Evolutionary conservation across 2,797 vertebrate species (phyloP), one percentile per base, ranked within the genome.

Genomic region (Hybognathus amarus): DNA sequence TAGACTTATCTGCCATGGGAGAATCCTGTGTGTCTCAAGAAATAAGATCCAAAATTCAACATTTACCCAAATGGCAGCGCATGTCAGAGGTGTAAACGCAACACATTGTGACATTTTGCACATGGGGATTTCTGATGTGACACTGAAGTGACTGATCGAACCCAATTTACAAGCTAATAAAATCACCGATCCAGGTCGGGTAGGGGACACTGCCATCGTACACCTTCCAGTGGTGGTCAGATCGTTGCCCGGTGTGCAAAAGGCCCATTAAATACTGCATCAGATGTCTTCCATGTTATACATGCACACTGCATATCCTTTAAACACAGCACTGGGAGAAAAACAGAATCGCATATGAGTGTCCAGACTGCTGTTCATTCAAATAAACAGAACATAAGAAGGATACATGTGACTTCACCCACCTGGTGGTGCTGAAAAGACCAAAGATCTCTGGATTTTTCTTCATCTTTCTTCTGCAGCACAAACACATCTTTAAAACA

Each of bases 351-450:
- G 11, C 6, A 52, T 33, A 33, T 33, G 30, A 50, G 54, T 10
- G 42, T 27, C n/a, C 69, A 40, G 17, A 3, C 24, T 70, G 36
- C 54, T 61, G 66, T 45, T 17, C 1, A 4, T 40, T 40, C 6
- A 68, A 33, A 47, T n/a, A 69, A 59, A 59, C 20, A 20, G 45
- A 24, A 27, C 1, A 42, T 64, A 11, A 50, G 3, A 42, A 22
- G 38, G 30, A 67, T 13, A 40, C 52, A 38, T 18, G 15, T 66
- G 36, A 80, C 12, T 36, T 7, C 22, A 30, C 91, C 93, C 86
- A 99, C 98, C 98, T 99, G 85, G 98, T 99, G 8, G 97, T 99
- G 89, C 96, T 98, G 88, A 99, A 99, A 76, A 99, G 96, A 83
- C 96, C 97, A 92, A 98, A 99, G 88, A 99, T 95, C 89, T 98